Conservation (phyloP, 1,140 invertebrate species). For the Manduca sexta region DNA sequence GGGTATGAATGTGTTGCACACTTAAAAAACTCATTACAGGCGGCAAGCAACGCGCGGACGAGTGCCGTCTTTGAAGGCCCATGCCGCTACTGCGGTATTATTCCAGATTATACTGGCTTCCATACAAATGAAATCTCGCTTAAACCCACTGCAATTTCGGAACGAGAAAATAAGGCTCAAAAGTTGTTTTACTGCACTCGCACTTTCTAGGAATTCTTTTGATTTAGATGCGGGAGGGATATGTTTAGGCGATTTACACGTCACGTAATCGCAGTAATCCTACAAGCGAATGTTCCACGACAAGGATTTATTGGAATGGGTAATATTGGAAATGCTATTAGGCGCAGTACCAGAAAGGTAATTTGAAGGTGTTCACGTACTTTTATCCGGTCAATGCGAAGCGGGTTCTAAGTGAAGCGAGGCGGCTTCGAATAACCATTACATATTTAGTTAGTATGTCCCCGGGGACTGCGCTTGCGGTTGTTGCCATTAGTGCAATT, state of each 20-base stretch:
- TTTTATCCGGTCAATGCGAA: conserved; percentile 33
- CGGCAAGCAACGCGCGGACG: conserved; percentile 61
- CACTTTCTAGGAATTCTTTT: conserved; percentile 62
- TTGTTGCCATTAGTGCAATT: conserved; percentile 61
- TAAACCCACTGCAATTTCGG: conserved; percentile 70
- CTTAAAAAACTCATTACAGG: conserved; percentile 71
- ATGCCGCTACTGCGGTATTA: conserved; percentile 68
- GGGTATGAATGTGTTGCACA: conserved; percentile 65
- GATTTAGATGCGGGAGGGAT: conserved; percentile 27
- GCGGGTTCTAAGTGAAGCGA: conserved; percentile 33
- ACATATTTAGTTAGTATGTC: conserved; percentile 58
- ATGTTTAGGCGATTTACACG: conserved; percentile 14
- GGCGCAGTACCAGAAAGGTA: neutral
- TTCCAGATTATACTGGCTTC: conserved; percentile 70
- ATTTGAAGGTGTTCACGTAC: conserved; percentile 19
- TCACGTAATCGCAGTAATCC: no score
- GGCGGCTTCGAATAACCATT: conserved; percentile 48
- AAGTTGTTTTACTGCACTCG: conserved; percentile 67
- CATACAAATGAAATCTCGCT: conserved; percentile 73
- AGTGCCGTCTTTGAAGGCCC: conserved; percentile 70
- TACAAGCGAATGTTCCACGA: no score
- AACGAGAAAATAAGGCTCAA: conserved; percentile 69
- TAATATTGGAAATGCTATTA: neutral
- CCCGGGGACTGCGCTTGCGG: conserved; percentile 53
- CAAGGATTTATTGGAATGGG: no score